A percentile compares a stretch with the other conserved stretches of the same genome.
These are phyloP conservation scores for Lynx canadensis DNA, from an alignment of 2,113 vertebrate genomes.

Conservation along the genomic window DNA sequence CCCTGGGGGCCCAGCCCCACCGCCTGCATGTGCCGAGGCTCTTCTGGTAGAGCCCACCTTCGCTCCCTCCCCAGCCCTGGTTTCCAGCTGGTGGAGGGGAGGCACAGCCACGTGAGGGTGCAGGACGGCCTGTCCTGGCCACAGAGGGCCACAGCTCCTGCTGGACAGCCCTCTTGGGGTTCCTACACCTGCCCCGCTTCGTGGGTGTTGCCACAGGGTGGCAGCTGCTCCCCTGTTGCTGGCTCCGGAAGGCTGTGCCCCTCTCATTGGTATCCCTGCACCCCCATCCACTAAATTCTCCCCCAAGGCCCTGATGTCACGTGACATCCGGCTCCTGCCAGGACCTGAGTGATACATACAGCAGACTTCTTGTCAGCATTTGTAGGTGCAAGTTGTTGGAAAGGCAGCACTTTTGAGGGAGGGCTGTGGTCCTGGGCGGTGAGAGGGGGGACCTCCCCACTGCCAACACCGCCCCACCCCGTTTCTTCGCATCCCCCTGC, in stretches of 20 bases:
- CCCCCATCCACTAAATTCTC: neutral
- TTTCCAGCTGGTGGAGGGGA: neutral
- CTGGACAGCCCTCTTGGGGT: neutral
- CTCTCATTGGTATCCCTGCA: neutral
- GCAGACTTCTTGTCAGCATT: neutral
- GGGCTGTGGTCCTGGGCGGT: fast-evolving
- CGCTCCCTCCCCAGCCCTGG: fast-evolving
- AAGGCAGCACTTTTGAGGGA: neutral
- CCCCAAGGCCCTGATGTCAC: too few species aligned
- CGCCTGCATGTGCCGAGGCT: fast-evolving
- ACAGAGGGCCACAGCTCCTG: too few species aligned
- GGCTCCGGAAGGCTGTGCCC: neutral
- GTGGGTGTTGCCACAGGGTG: fast-evolving
- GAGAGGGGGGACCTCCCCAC: fast-evolving
- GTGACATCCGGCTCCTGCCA: neutral
- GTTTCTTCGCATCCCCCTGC: neutral
- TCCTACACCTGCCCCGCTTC: neutral
- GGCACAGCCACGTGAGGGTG: neutral
- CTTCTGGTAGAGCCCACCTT: fast-evolving
- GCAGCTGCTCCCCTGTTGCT: fast-evolving
- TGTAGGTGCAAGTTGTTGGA: neutral
- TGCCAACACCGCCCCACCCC: fast-evolving
- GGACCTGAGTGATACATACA: neutral
- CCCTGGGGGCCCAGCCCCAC: fast-evolving
- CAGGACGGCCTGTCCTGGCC: neutral